Base-by-base conservation (phyloP, 2,797 vertebrate species). In the Stomatorhinus walkeri region DNA sequence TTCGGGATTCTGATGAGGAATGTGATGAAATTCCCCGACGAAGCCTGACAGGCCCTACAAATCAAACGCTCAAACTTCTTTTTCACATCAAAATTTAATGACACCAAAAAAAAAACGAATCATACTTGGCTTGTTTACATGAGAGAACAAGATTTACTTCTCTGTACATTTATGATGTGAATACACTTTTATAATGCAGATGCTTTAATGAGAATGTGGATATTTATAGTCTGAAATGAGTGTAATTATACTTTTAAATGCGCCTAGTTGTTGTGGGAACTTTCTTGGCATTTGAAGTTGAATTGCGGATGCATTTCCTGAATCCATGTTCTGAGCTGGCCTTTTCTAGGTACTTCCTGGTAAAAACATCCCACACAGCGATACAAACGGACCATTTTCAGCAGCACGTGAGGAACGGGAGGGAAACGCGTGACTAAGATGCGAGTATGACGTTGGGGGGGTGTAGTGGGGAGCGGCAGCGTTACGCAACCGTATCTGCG, bases 321-420 rank as follows among this genome's bases (percentile, higher is more conserved):
- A 90, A 72, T 88, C 61, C 36, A 24, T 85, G 81, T 46, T 89
- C 76, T 59, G 9, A 49, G 43, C 89, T 24, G 51, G 89, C 72
- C 90, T 91, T 94, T 92, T 91, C 90, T 89, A 92, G 89, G 48
- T 46, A 3, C 72, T 87, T 49, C 89, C 89, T 36, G 89, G 56
- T 64, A 72, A 89, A 90, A 84, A 88, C 90, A 90, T 87, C 91
- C 92, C 92, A 91, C 84, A 90, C 92, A 93, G 93, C 89, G 54
- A 86, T 85, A 88, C 88, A 89, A 91, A 90, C 90, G 89, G 92
- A 92, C 91, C 92, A 89, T 87, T 92, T 90, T 89, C 9, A 89
- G 86, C 85, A 91, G 72, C 46, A 88, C 84, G 84, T 61, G 61
- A 85, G 64, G 92, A 92, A 93, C 91, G 90, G 92, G 88, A 90